Evolutionary conservation across 2,888 invertebrate species (phyloP), one percentile per base, ranked within the genome.

Genomic region (Perithous albicinctus): DNA sequence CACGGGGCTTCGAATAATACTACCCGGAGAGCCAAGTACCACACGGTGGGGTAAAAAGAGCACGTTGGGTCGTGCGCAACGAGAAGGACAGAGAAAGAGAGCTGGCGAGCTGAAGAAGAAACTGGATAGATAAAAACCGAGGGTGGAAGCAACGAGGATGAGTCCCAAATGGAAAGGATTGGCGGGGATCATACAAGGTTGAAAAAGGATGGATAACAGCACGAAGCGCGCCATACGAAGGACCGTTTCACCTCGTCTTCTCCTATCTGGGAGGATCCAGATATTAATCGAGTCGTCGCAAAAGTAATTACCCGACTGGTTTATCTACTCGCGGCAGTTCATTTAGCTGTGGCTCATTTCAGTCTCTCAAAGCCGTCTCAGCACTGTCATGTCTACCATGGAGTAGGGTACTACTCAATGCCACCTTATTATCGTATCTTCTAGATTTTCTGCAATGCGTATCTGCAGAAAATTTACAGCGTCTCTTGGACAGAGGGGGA

Each of bases 281-380:
- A 86, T 87, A 87, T 87, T 86, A 89, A 86, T 88, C 85, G 85
- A 84, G 84, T 85, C 84, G n/a, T 83, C 73, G 86, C 77, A 80
- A 84, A 88, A 88, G 87, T 87, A 88, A 89, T 89, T 88, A 88
- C 84, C 87, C 80, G 76, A 73, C 51, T 69, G 85, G 84, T 78
- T 87, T 87, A 86, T 88, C 87, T 87, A 87, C 73, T 83, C 82
- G 69, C 84, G 87, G 87, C 88, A 86, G 85, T 85, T 87, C 85
- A 85, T 85, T 87, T 83, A 80, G 79, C 23, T 64, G 75, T 70
- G 59, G 67, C 78, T 79, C 82, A 75, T 81, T 82, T 84, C 70
- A 75, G 46, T 74, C 80, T 73, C 35, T 70, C 75, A 20, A 38
- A 10, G 32, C 26, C 18, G 18, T 63, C 38, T 29, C 7, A 18